Evolutionary conservation across 2,797 vertebrate genomes (phyloP), one percentile per base, ranked within the genome.

Genomic region (Amazona finschi): DNA sequence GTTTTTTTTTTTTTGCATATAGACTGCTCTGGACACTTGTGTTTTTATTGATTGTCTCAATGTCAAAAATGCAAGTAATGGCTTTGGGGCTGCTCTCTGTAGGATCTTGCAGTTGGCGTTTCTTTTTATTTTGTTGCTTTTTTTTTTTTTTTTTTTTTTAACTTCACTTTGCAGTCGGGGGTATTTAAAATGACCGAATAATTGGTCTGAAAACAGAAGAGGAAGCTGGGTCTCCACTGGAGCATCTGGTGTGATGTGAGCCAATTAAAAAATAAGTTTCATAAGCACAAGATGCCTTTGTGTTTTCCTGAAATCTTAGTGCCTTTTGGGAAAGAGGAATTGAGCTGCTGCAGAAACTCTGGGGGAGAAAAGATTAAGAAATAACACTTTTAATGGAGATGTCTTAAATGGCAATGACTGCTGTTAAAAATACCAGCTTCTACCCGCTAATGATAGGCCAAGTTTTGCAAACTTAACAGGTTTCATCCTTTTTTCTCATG

Each of bases 381-480:
- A 80, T 93, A 79, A 36, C 79, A 12, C 21, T 76, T 2, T 83
- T 86, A 64, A 78, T 65, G 43, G 15, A 77, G 14, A 50, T 58
- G 39, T 67, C 62, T 91, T 69, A 83, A 87, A 69, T 89, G 47
- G 28, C 76, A 85, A 44, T 58, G 53, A 91, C 31, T 87, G 36
- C 52, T 93, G 60, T 91, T 82, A 87, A 77, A 89, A 95, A 82
- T 91, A 85, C 47, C 70, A 89, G 28, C 70, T 92, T 39, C 41
- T 87, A 43, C 69, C 67, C 80, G 72, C 49, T 93, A 93, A 94
- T 55, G 53, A 76, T 30, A 80, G 82, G 38, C 44, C 61, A 39
- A 58, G 65, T 90, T 96, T 94, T 95, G 69, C 79, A 89, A 84
- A 91, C 62, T 92, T 87, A 90, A 96, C 80, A 94, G 71, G 60